Base-by-base conservation (phyloP, 2,113 vertebrate genomes). In the Potamarius usumacintae region DNA sequence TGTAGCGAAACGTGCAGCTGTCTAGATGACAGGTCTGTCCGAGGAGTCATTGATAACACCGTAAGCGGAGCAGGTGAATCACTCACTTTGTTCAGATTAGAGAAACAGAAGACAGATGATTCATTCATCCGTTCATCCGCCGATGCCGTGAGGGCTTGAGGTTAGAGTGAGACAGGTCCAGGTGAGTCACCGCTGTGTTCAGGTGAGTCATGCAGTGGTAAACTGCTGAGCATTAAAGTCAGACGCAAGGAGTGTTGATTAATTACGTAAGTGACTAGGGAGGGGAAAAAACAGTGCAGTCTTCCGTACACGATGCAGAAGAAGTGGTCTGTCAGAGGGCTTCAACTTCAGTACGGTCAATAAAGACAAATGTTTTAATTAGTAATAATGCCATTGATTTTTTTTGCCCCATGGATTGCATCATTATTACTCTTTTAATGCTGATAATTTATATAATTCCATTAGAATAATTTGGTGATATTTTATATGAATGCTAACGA, bases 151-250 rank as follows among this genome's bases (percentile, higher is more conserved):
- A 86, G 74, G 74, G 74, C 15, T 67, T 55, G 72, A 67, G 74
- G 76, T 86, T 86, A 86, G 60, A 79, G 60, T 2, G n/a, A 87
- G 76, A 74, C 57, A 69, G 79, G 84, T 60, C 74, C 74, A 88
- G 84, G 86, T 83, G 87, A 78, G 87, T 88, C 87, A 79, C 71
- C 34, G 84, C 74, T 82, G 60, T 69, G 65, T 55, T 85, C 85
- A 84, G 48, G 86, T 90, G 89, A 90, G 83, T 88, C 89, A 88
- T 83, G 15, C 62, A 53, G 80, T 83, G 7, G 60, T 48, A 85
- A 67, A 76, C 30, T 25, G 42, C 65, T 78, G 30, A 86, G 81
- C 67, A 65, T 48, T 84, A 69, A 87, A 69, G 52, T 22, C 63
- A 52, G 85, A 63, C 42, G 55, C 48, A 57, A 77, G 17, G 60